A percentile compares a stretch with the other conserved stretches of the same genome.
Conservation (phyloP, 2,888 invertebrate genomes). For the Marasmarcha lunaedactyla region DNA sequence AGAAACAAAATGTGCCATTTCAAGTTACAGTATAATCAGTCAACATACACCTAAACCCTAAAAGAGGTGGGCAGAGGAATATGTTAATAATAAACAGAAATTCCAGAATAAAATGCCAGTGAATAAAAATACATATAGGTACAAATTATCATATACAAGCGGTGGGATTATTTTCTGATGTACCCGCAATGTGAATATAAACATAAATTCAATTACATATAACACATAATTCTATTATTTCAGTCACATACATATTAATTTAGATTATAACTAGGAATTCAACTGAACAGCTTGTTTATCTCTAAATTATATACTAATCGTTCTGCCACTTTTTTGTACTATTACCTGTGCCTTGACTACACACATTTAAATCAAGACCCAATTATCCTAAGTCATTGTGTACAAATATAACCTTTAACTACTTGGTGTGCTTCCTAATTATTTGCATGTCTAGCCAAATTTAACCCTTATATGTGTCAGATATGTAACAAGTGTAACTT, state of each 20-base stretch:
- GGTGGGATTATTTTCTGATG: conserved; percentile 51
- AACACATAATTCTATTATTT: conserved; percentile 12
- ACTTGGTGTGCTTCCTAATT: neutral
- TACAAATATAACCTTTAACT: no score
- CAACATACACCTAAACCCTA: no score
- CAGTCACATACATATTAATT: conserved; percentile 8
- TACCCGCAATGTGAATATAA: conserved; percentile 51
- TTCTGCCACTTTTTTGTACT: neutral
- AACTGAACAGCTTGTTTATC: neutral
- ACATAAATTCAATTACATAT: conserved; percentile 22
- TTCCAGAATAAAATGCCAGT: conserved; percentile 23
- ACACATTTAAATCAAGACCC: no score
- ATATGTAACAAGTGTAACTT: conserved; percentile 62
- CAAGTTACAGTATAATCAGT: no score
- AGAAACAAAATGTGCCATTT: no score
- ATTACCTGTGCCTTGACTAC: conserved; percentile 1
- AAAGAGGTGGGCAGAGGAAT: no score
- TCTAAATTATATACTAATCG: no score
- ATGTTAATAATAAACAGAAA: neutral
- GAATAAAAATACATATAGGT: conserved; percentile 18
- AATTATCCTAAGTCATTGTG: no score
- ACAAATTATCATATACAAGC: conserved; percentile 42
- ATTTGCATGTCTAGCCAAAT: neutral
- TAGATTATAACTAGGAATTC: conserved; percentile 1
- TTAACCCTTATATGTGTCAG: conserved; percentile 41